Evolutionary conservation across 2,113 vertebrate genomes (phyloP).

Genomic region (Cyrtonyx montezumae): DNA sequence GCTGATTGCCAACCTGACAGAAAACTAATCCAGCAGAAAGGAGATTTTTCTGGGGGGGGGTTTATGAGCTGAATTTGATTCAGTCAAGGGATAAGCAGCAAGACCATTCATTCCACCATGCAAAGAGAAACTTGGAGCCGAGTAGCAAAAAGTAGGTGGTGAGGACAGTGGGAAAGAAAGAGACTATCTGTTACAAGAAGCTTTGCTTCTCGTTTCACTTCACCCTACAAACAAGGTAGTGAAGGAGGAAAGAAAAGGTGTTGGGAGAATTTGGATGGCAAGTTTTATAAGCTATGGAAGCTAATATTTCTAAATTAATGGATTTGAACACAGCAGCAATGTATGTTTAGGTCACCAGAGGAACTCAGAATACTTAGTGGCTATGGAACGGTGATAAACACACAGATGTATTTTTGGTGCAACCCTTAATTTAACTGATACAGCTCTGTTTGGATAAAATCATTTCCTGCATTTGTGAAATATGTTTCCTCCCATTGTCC

Average conservation of each 20-base stretch:
- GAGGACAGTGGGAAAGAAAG: background rate
- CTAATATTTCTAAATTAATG: background rate
- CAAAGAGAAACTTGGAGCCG: too few relatives aligned
- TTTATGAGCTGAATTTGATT: background rate
- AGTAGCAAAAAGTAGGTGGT: background rate
- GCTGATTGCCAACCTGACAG: background rate
- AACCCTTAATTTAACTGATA: background rate
- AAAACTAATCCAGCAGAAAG: background rate
- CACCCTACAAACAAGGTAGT: background rate
- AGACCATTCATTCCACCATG: too few relatives aligned
- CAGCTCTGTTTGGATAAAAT: background rate
- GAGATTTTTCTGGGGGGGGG: background rate
- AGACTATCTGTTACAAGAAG: background rate
- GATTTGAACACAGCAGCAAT: background rate
- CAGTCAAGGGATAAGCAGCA: background rate
- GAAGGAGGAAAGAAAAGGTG: background rate
- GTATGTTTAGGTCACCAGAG: background rate
- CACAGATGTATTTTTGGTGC: background rate
- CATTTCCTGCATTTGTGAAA: background rate
- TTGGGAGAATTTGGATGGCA: background rate
- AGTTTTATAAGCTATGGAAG: background rate
- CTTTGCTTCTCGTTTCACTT: background rate
- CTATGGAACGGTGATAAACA: background rate
- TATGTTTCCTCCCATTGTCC: background rate
- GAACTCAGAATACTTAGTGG: background rate